Evolutionary conservation across 1,140 invertebrate species (phyloP).

Genomic region (Zaprionus lachaisei): DNA sequence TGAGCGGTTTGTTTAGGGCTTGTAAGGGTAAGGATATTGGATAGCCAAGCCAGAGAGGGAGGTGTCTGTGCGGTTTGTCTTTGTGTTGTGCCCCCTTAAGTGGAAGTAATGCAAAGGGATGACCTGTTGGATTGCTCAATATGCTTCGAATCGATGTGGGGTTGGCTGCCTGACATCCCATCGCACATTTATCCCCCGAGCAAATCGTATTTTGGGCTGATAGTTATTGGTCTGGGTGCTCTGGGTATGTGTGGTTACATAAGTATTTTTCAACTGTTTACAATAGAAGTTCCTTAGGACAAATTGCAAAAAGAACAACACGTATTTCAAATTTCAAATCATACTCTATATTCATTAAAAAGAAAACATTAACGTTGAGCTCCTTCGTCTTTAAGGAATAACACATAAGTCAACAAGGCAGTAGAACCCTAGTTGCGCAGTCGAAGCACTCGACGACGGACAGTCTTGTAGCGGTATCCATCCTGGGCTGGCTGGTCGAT

Average conservation of each 20-base stretch:
- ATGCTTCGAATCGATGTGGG: conserved; percentile 32
- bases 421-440: conserved; percentile 61
- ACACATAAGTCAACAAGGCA: conserved; percentile 65
- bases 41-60: conserved; percentile 2
- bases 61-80: not conserved
- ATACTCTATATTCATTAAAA: not conserved
- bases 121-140: conserved; percentile 51
- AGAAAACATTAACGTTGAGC: not conserved
- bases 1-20: conserved; percentile 77
- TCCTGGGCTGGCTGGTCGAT: conserved; percentile 75
- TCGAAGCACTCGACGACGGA: conserved; percentile 77
- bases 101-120: conserved; percentile 18
- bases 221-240: not conserved
- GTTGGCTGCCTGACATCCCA: not conserved
- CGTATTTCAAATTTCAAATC: not conserved
- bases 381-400: conserved; percentile 26
- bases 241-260: not conserved
- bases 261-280: not conserved
- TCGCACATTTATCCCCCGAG: not conserved
- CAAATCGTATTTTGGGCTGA: not conserved
- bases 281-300: not conserved
- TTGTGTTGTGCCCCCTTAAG: conserved; percentile 34
- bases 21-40: conserved; percentile 38
- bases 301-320: too few relatives aligned
- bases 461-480: conserved; percentile 80